Evolutionary conservation across 2,797 vertebrate genomes (phyloP).

Genomic region (Sus cebifrons): DNA sequence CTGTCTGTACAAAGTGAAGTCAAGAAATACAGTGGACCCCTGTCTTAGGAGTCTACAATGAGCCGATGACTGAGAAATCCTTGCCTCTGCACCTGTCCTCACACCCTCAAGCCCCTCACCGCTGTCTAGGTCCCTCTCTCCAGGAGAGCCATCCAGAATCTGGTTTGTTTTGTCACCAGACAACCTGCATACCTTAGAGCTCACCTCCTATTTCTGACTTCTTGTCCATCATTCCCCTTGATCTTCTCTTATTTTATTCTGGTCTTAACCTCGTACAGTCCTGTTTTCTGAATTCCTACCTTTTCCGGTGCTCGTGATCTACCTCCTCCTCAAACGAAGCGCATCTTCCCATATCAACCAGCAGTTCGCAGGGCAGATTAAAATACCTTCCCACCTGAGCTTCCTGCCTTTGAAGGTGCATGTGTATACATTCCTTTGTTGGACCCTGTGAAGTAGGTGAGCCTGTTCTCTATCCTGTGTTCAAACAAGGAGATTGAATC

Average conservation of each 20-base stretch:
- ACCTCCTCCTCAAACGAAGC: not conserved
- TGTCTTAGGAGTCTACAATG: not conserved
- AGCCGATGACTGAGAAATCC: too few species aligned
- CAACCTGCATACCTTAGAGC: not conserved
- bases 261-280: not conserved
- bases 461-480: not conserved
- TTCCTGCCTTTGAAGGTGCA: not conserved
- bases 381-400: not conserved
- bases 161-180: not conserved
- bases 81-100: not conserved
- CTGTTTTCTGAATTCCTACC: not conserved
- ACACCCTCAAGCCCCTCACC: accelerated
- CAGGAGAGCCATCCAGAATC: accelerated
- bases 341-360: too few species aligned
- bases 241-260: not conserved
- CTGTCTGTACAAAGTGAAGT: not conserved
- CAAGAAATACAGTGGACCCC: not conserved
- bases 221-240: not conserved
- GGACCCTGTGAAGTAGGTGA: not conserved
- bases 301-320: not conserved
- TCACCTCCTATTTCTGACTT: not conserved
- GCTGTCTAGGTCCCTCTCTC: not conserved
- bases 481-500: constrained; percentile 19
- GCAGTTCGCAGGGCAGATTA: not conserved
- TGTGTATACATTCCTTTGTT: not conserved